A percentile compares a stretch with the other conserved stretches of the same genome.
Conservation (phyloP, 2,113 vertebrate species). For the Cyprinodon tularosa region DNA sequence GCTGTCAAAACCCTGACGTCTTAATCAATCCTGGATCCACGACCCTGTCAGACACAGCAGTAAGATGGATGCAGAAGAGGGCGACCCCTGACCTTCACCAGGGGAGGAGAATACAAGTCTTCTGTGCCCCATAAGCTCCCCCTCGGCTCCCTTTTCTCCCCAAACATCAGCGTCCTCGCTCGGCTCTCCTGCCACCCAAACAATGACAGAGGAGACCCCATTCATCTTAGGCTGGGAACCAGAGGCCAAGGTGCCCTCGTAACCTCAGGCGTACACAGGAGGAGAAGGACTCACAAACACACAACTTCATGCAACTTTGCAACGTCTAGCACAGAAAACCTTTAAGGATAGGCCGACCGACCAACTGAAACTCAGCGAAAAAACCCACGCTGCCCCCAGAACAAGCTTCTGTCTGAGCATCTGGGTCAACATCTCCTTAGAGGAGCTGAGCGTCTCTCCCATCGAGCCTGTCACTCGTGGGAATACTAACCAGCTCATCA, state of each 20-base stretch:
- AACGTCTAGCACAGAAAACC: conserved; percentile 8
- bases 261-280: conserved; percentile 56
- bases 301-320: conserved; percentile 25
- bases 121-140: conserved; percentile 53
- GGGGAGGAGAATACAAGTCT: conserved; percentile 79
- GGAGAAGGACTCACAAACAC: conserved; percentile 41
- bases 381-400: background rate
- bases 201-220: conserved; percentile 82
- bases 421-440: conserved; percentile 25
- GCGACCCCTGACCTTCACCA: conserved; percentile 86
- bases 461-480: conserved; percentile 26
- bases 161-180: conserved; percentile 43
- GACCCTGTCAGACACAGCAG: conserved; percentile 81
- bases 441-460: conserved; percentile 22
- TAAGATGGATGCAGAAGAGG: conserved; percentile 93
- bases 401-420: conserved; percentile 1
- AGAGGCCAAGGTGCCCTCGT: conserved; percentile 55
- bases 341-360: background rate
- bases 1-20: conserved; percentile 91
- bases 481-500: conserved; percentile 73
- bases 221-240: conserved; percentile 79
- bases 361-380: background rate
- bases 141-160: conserved; percentile 39
- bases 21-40: conserved; percentile 92
- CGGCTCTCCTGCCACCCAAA: conserved; percentile 73